Conservation (phyloP, 1,140 invertebrate species). For the Hyles vespertilio region DNA sequence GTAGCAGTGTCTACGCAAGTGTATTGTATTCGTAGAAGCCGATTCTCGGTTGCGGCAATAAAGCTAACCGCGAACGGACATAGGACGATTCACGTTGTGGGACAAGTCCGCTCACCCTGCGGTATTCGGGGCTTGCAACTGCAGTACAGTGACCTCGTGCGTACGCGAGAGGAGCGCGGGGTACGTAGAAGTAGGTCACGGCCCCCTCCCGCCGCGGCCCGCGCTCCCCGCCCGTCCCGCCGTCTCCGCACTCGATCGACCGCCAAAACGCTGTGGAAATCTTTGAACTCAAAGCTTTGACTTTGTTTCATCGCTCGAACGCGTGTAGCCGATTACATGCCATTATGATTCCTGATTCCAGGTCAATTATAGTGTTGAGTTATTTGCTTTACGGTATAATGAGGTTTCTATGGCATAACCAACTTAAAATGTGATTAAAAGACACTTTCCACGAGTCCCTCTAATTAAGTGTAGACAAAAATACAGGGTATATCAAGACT, state of each 20-base stretch:
- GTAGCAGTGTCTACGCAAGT: not conserved
- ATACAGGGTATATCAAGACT: no score
- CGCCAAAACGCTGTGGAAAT: slow-evolving; percentile 37
- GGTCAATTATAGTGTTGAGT: no score
- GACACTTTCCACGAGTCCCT: no score
- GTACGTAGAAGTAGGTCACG: slow-evolving; percentile 49
- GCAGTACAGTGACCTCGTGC: slow-evolving; percentile 71
- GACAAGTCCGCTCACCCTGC: slow-evolving; percentile 59
- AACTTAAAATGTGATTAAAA: no score
- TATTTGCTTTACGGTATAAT: no score
- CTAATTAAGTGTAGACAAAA: no score
- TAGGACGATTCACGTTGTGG: slow-evolving; percentile 15
- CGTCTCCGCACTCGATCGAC: slow-evolving; percentile 52
- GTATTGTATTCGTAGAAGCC: slow-evolving; percentile 3
- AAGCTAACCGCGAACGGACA: slow-evolving; percentile 1
- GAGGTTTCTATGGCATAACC: no score
- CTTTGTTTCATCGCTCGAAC: no score
- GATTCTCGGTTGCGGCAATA: not conserved
- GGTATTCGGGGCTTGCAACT: slow-evolving; percentile 59
- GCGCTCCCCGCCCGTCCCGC: slow-evolving; percentile 16
- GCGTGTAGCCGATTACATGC: no score
- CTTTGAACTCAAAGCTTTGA: not conserved
- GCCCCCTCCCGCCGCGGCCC: slow-evolving; percentile 31
- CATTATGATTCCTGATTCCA: no score
- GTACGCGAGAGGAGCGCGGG: slow-evolving; percentile 43